Percentiles rank a stretch among this genome's conserved stretches.
phyloP scores from a whole-genome alignment of 2,113 vertebrate species.

The Lichenostomus cassidix region DNA sequence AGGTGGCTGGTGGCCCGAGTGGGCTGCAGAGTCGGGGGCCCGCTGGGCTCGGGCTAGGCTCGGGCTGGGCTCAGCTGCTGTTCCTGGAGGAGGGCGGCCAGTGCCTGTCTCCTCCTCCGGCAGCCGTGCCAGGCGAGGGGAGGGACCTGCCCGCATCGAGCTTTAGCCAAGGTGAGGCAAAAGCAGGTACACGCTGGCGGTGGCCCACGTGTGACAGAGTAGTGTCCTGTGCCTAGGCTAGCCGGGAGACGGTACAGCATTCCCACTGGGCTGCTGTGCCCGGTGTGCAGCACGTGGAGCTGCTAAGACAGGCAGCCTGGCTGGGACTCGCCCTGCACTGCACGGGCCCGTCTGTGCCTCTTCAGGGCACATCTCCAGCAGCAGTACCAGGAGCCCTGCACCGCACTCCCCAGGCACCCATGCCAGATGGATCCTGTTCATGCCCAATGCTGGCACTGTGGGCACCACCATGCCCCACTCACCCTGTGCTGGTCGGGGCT shows the following conservation, averaged over 20 bases:
- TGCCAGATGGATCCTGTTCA: neutral
- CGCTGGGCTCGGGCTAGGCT: neutral
- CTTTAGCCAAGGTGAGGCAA: conserved; percentile 38
- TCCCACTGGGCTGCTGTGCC: neutral
- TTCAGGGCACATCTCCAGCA: neutral
- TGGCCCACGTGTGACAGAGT: neutral
- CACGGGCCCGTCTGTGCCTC: neutral
- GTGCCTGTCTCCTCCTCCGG: conserved; percentile 61
- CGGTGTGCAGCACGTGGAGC: rapidly evolving
- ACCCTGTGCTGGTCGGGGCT: neutral
- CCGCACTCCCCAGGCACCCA: rapidly evolving
- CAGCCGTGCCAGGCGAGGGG: conserved; percentile 56
- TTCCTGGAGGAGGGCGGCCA: conserved; percentile 50
- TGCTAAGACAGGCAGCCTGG: neutral
- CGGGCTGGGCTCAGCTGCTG: neutral
- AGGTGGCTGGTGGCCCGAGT: neutral
- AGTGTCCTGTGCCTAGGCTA: neutral
- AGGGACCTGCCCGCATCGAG: conserved; percentile 4
- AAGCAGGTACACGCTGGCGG: neutral
- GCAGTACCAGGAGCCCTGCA: rapidly evolving
- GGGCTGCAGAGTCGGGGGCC: neutral
- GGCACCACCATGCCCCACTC: neutral
- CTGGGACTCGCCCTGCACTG: neutral
- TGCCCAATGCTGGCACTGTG: rapidly evolving
- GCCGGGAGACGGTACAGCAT: neutral